Conservation (phyloP, 2,888 invertebrate species). For the Eristalinus aeneus region DNA sequence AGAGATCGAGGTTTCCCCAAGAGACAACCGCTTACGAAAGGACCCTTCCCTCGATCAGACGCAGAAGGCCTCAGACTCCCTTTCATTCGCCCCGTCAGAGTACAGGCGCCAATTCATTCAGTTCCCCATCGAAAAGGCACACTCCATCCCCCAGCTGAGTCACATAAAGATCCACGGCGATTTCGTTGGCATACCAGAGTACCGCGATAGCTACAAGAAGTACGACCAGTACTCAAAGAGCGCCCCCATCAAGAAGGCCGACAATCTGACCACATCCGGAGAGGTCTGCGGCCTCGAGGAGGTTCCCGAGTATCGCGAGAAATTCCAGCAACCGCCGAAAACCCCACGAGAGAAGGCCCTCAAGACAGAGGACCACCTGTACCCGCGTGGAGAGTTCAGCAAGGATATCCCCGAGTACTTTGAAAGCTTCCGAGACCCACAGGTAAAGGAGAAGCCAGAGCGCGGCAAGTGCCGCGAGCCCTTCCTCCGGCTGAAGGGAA, state of each 20-base stretch:
- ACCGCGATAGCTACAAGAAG: constrained; percentile 79
- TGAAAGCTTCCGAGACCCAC: constrained; percentile 80
- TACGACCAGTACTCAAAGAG: constrained; percentile 79
- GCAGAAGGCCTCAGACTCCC: constrained; percentile 72
- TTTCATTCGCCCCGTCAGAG: constrained; percentile 76
- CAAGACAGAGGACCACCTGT: constrained; percentile 77
- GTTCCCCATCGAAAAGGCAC: constrained; percentile 78
- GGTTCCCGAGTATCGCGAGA: constrained; percentile 78
- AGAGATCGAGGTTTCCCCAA: constrained; percentile 61
- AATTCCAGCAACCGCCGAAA: constrained; percentile 77
- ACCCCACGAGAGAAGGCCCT: constrained; percentile 74
- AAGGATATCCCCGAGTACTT: constrained; percentile 79
- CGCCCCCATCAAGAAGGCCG: constrained; percentile 79
- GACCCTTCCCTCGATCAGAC: constrained; percentile 72
- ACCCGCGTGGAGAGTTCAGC: constrained; percentile 77
- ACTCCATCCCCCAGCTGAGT: constrained; percentile 80
- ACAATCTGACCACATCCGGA: constrained; percentile 77
- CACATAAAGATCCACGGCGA: constrained; percentile 78
- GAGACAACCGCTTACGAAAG: constrained; percentile 74
- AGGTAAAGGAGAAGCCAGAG: constrained; percentile 79
- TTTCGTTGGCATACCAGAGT: constrained; percentile 78
- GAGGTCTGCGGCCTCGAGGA: constrained; percentile 73
- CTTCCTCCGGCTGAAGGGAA: constrained; percentile 78
- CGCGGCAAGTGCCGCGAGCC: constrained; percentile 79
- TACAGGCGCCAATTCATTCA: constrained; percentile 78